phyloP scores from a whole-genome alignment of 2,113 vertebrate genomes.

The Stigmatopora argus region DNA sequence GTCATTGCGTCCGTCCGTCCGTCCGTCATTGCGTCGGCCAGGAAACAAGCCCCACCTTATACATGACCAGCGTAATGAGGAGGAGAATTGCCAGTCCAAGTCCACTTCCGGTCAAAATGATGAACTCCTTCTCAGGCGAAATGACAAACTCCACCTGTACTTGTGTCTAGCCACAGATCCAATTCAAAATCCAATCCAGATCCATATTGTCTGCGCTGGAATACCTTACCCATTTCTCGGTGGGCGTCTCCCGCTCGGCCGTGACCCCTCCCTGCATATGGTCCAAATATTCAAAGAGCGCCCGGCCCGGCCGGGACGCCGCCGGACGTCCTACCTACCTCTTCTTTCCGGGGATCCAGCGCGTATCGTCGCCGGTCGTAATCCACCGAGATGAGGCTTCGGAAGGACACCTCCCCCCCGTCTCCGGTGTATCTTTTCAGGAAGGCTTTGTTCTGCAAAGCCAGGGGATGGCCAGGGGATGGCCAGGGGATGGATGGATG shows the following conservation, averaged over 20 bases:
- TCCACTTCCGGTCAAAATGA: constrained; percentile 38
- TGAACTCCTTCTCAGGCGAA: constrained; percentile 17
- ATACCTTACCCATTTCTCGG: constrained; percentile 24
- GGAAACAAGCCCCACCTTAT: constrained; percentile 42
- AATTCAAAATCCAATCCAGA: no score
- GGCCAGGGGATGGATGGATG: no score
- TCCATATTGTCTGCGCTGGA: no score
- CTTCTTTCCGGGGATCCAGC: constrained; percentile 21
- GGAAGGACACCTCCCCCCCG: constrained; percentile 17
- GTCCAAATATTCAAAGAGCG: no score
- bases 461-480: no score
- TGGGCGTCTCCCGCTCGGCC: background rate
- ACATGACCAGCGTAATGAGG: constrained; percentile 49
- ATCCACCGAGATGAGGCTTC: constrained; percentile 27
- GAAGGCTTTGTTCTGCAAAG: constrained; percentile 44
- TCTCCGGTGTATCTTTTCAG: constrained; percentile 39
- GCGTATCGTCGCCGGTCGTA: constrained; percentile 35
- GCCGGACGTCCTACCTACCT: constrained; percentile 27
- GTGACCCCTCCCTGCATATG: background rate
- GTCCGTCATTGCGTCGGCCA: no score
- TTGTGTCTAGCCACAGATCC: constrained; percentile 30
- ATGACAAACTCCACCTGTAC: constrained; percentile 49
- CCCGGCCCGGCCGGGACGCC: no score
- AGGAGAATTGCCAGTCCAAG: constrained; percentile 53
- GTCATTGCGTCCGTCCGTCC: no score